These are phyloP conservation scores for Palythoa heliodiscus DNA, from an alignment of 92 coral and sea anemone genomes.

Conservation along the genomic window DNA sequence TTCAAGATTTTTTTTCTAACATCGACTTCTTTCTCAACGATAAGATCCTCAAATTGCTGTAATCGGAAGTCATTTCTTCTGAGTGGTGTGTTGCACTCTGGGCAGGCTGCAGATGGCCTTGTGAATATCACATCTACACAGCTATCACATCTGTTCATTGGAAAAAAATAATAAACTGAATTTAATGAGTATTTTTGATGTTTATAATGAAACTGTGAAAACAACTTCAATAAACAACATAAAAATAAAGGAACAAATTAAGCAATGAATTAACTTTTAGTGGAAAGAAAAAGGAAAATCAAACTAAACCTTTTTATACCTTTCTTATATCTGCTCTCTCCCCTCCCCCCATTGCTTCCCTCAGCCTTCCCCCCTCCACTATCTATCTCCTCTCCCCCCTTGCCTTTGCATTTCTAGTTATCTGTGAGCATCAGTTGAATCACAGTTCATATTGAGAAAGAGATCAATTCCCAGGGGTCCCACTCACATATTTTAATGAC, in stretches of 20 bases:
- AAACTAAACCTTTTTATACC: too few species aligned
- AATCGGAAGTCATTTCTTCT: constrained; percentile 92
- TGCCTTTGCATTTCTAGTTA: too few species aligned
- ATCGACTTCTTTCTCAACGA: constrained; percentile 98
- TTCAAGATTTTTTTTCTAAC: constrained; percentile 85
- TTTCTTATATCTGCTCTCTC: too few species aligned
- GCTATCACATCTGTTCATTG: constrained; percentile 67
- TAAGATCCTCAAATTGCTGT: constrained; percentile 97
- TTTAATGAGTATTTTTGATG: not conserved
- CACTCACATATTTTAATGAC: too few species aligned
- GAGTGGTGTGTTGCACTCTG: constrained; percentile 92
- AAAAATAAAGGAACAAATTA: not conserved
- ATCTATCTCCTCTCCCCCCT: too few species aligned
- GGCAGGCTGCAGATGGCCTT: constrained; percentile 98
- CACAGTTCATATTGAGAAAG: too few species aligned
- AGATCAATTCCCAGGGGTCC: too few species aligned
- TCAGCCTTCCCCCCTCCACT: too few species aligned
- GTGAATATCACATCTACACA: constrained; percentile 96
- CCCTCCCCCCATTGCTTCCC: too few species aligned
- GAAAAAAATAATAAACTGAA: not conserved
- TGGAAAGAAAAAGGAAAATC: too few species aligned
- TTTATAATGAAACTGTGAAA: not conserved
- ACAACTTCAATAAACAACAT: not conserved
- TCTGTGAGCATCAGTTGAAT: too few species aligned
- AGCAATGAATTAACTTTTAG: too few species aligned